Base-by-base conservation (phyloP, 2,888 invertebrate species). In the Scaptomyza cyrtandrae region DNA sequence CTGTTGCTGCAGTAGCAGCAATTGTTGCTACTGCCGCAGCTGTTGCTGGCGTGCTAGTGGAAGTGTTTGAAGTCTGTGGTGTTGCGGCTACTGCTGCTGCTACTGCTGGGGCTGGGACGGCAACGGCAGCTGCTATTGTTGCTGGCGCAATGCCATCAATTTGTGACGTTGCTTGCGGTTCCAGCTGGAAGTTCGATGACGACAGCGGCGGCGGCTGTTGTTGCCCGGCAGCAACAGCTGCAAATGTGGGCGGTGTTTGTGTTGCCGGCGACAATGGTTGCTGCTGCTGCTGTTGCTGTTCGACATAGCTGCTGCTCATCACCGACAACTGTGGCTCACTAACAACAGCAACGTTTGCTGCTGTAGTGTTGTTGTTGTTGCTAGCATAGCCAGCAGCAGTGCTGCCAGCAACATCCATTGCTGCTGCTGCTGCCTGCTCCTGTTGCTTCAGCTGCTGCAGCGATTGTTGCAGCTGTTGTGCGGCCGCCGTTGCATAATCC, bases 301-400 rank as follows among this genome's bases (percentile, higher is more conserved):
- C 79, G 35, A 79, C 85, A 61, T 75, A 92, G 93, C 72, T 93
- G 93, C 80, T 93, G 93, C 68, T 93, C 93, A 86, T 94, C 93
- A 48, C 52, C 13, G 63, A 19, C 27, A 59, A 45, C 39, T 64
- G 65, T 16, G 35, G 43, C n/a, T 62, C 62, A 11, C 69, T 60
- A 27, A 43, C 55, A 24, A 43, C 55, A 57, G 55, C 66, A 11
- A 49, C 66, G 1, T 75, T 59, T 19, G 75, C 78, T 13, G 63
- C 49, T 49, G 55, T 52, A 35, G 45, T 55, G 55, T 56, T 50
- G 59, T 19, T 27, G 29, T 72, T 71, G 53, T 56, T 57, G 41
- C 27, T 73, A n/a, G 16, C 55, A 33, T 52, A 71, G 0, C 72
- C 71, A 1, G 78, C 81, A 4, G 50, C 54, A 27, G 75, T 58